Base-by-base conservation (phyloP, 2,888 invertebrate species). In the Sarcophaga caerulescens region DNA sequence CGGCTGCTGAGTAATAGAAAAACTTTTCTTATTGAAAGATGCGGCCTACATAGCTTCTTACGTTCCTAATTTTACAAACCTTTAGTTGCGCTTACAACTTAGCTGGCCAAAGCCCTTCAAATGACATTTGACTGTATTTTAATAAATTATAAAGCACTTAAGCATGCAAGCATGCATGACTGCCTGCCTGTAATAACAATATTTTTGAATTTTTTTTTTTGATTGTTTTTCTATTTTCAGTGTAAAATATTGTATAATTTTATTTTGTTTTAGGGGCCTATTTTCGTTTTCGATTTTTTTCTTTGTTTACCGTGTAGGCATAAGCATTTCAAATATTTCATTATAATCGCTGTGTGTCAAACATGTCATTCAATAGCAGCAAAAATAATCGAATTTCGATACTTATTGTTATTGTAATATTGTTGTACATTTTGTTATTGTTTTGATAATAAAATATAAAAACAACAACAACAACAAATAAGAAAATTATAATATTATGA, bases 281-380 rank as follows among this genome's bases (percentile, higher is more conserved):
- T 10, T 14, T n/a, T 17, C 23, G 17, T 12, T 21, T 4, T 3
- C 5, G 4, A 11, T 69, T 70, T 57, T 70, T 14, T 35, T 66
- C 6, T 6, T 19, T 23, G 60, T n/a, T 57, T 11, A 19, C 68
- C 44, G 11, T 68, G 19, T 69, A 80, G 35, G 52, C 57, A 60
- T 11, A 66, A 81, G 23, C 68, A 63, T 73, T 62, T 77, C 66
- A 84, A 83, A 70, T 84, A 70, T 65, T 59, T 75, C 52, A 52
- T 52, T 69, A 74, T 47, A 59, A 75, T 74, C 68, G 60, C 60
- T 21, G 66, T 70, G 44, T 77, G 80, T 65, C 83, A 84, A 73
- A 79, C 68, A 75, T 84, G 80, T 74, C 76, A 73, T 73, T 73
- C 12, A 57, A 69, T 81, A 59, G 6, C 19, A 47, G 5, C 44